Evolutionary conservation across 2,113 vertebrate species (phyloP), one percentile per base, ranked within the genome.

Genomic region (Scatophagus argus): DNA sequence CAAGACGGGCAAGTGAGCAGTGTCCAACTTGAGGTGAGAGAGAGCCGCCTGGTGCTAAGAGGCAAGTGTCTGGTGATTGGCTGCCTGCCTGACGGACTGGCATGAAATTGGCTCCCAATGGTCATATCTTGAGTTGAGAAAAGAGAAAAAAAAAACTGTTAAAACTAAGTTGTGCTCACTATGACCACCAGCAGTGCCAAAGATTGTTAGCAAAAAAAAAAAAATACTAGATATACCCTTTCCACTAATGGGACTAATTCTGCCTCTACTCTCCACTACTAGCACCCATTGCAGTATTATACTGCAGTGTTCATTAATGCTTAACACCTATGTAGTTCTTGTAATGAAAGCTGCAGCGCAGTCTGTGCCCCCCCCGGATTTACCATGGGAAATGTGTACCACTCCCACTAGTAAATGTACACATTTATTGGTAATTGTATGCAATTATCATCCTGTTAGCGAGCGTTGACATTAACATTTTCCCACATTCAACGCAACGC

Each of bases 271-370:
- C 60, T 76, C 55, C 2, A 23, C 55, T 25, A 52, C 78, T 59
- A 84, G 79, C 69, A 76, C 25, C 65, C 68, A 81, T 84, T 91
- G 77, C 36, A 23, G 31, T 79, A 70, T 64, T 72, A 68, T 84
- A 64, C 66, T 72, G 81, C 80, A 79, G 64, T 23, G n/a, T 81
- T 90, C 83, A 87, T 91, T 92, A 91, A 85, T 82, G 81, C 81
- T 68, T 86, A 88, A 88, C 83, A 89, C 84, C 87, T 79, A 75
- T 78, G 88, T 77, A 77, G 76, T 74, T 84, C 58, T 84, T 68
- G 75, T 86, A 87, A 88, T 89, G 76, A 82, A 89, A 89, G 77
- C n/a, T n/a, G n/a, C n/a, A n/a, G n/a, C n/a, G n/a, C n/a, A n/a
- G n/a, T n/a, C n/a, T n/a, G n/a, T n/a, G n/a, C n/a, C n/a, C n/a